Conservation (phyloP, 2,113 vertebrate genomes). For the Athene cunicularia region DNA sequence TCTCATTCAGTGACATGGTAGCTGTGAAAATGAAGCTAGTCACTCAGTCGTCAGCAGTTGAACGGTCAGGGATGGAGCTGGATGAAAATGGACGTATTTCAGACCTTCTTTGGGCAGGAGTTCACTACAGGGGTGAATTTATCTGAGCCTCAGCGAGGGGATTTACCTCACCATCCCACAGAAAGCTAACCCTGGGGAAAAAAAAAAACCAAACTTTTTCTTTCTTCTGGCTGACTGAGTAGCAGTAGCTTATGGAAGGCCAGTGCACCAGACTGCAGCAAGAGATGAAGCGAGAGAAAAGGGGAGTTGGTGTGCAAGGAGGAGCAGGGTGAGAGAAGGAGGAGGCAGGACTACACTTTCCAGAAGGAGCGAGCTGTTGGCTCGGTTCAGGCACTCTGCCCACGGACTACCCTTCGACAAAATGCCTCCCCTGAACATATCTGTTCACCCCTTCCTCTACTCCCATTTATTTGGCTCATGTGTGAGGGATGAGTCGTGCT, state of each 20-base stretch:
- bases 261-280: not conserved
- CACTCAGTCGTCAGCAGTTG: not conserved
- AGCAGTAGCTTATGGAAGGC: not conserved
- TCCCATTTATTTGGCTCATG: not conserved
- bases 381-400: not conserved
- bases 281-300: not conserved
- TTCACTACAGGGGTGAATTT: not conserved
- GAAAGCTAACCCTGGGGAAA: not conserved
- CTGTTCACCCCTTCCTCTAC: not conserved
- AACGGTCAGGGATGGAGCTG: not conserved
- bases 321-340: not conserved
- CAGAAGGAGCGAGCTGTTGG: rapidly evolving
- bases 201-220: not conserved
- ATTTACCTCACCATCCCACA: not conserved
- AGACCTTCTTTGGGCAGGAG: not conserved
- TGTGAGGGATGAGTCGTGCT: rapidly evolving
- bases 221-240: not conserved
- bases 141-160: not conserved
- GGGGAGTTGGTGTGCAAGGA: not conserved
- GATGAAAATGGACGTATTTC: not conserved
- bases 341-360: not conserved
- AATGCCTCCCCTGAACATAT: not conserved
- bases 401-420: not conserved
- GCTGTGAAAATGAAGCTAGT: not conserved
- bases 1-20: not conserved